Evolutionary conservation across 2,113 vertebrate species (phyloP), one percentile per base, ranked within the genome.

Genomic region (Alosa alosa): DNA sequence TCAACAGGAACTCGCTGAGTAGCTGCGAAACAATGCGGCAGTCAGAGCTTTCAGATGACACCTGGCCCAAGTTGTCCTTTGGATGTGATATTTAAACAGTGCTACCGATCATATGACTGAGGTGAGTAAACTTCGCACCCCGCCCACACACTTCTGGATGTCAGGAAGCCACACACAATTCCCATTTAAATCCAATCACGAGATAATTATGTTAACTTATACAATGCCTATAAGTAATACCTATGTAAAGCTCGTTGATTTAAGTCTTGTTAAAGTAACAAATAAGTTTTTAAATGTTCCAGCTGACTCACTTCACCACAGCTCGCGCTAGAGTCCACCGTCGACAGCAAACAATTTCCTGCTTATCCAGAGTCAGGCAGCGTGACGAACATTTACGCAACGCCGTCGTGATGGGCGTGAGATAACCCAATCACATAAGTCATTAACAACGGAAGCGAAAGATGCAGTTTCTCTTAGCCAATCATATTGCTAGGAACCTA

Each of bases 391-490:
- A 44, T 88, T 60, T 45, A 78, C 72, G 72, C 64, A 8, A n/a
- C n/a, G 8, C 36, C 31, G 68, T 36, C 68, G 31, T 75, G 68
- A 75, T 17, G 25, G 31, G 31, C 68, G 68, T 75, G 68, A 31
- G 13, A 17, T 39, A 39, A 36, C 0, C 72, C 72, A 78, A 78
- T 78, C 72, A 78, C 10, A 17, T 17, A 17, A 39, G 13, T 39
- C 1, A 39, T 39, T 39, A n/a, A 1, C 0, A 11, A 39, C 72
- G 72, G 72, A 78, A 78, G 39, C 36, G 25, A 36, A 11, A 39
- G 68, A 39, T 9, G 36, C 68, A 36, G 15, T 75, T 36, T 25
- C 13, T 11, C 3, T 78, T 39, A 41, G 36, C 93, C 92, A 94
- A 94, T 93, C 1, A 81, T 78, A 78, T 78, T 2, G 4, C 15